phyloP scores from a whole-genome alignment of 1,140 invertebrate genomes.

The Rhopalosiphum maidis region DNA sequence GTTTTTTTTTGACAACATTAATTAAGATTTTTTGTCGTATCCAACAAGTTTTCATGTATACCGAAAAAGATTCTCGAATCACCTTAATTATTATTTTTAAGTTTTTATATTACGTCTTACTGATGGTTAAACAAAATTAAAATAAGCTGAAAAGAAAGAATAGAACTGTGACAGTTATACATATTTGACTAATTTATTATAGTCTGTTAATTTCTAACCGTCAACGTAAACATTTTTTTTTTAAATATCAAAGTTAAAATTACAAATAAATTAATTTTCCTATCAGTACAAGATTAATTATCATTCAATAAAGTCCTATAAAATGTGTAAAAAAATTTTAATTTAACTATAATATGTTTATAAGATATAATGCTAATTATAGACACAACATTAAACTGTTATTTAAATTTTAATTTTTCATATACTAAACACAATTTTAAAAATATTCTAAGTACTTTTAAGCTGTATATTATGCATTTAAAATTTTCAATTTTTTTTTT shows the following conservation, averaged over 20 bases:
- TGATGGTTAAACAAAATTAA: not conserved
- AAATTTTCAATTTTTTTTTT: too few relatives aligned
- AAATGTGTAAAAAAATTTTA: not conserved
- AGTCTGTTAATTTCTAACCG: not conserved
- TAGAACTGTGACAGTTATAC: not conserved
- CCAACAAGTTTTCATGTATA: not conserved
- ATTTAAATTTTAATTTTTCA: not conserved
- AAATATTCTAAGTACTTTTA: not conserved
- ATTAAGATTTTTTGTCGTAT: not conserved
- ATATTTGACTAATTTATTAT: not conserved
- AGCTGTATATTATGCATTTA: too few relatives aligned
- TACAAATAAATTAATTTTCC: not conserved
- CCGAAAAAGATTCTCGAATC: not conserved
- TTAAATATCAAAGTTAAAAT: too few relatives aligned
- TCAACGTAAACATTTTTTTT: not conserved
- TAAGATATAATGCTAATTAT: not conserved
- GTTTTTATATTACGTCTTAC: not conserved
- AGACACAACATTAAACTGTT: not conserved
- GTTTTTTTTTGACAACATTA: not conserved
- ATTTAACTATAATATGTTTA: not conserved
- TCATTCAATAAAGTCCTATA: not conserved
- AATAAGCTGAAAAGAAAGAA: not conserved
- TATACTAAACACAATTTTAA: not conserved
- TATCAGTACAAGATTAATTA: not conserved
- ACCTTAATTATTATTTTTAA: not conserved